Percentiles rank a stretch among this genome's conserved stretches.
Evolutionary conservation across 2,888 invertebrate genomes (phyloP).

Genomic region (Mamestra brassicae): DNA sequence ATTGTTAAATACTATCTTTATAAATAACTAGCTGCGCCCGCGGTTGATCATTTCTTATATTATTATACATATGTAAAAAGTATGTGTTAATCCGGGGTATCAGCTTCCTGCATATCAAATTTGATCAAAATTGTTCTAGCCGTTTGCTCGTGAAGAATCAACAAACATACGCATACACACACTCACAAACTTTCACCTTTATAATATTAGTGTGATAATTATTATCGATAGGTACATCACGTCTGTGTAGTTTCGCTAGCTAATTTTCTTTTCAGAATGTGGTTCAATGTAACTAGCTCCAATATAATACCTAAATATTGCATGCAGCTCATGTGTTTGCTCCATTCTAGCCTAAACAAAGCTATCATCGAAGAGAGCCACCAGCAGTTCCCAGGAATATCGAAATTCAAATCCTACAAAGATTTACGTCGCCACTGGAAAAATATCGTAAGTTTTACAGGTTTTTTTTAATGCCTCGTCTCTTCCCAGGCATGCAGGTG

Average conservation of each 20-base stretch:
- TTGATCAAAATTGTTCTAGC: too few species aligned
- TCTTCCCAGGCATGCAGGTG: not conserved
- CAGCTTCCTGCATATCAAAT: too few species aligned
- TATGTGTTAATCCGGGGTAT: too few species aligned
- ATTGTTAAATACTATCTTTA: not conserved
- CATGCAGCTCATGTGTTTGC: not conserved
- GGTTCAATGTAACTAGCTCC: not conserved
- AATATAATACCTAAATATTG: not conserved
- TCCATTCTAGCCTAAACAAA: slow-evolving; percentile 81
- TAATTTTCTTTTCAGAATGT: not conserved
- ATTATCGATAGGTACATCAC: not conserved
- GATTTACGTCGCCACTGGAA: slow-evolving; percentile 90
- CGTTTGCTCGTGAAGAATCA: too few species aligned
- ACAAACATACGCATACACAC: too few species aligned
- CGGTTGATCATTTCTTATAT: too few species aligned
- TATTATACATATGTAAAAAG: too few species aligned
- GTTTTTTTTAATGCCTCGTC: not conserved
- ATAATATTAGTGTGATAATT: too few species aligned
- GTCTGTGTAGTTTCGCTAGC: not conserved
- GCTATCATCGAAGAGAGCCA: slow-evolving; percentile 79
- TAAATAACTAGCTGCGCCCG: too few species aligned
- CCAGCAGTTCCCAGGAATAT: slow-evolving; percentile 73
- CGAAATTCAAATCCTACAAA: slow-evolving; percentile 84
- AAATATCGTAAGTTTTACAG: slow-evolving; percentile 83
- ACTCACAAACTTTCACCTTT: too few species aligned